Base-by-base conservation (phyloP, 92 coral and sea anemone genomes). In the Parazoanthus atlanticus region DNA sequence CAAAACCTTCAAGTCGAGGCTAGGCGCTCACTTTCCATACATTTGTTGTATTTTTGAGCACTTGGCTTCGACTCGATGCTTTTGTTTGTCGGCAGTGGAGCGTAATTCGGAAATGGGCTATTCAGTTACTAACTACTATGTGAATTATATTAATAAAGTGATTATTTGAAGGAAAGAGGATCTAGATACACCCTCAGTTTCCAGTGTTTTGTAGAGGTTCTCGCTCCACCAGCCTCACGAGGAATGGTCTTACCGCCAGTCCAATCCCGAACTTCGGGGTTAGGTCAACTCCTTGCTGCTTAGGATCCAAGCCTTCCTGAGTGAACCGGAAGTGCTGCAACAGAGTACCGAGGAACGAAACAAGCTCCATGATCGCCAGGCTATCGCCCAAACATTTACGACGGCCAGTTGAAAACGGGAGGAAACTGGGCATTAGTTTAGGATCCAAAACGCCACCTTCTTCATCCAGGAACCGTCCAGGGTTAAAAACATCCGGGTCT, bases 401-500 rank as follows among this genome's bases (percentile, higher is more conserved):
- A 84, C 78, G 78, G 87, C 87, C 87, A 70, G 41, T 47, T 49
- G 87, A 43, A 61, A 84, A 84, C 69, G 87, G 87, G 6, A 84
- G 78, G 74, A 84, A 84, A 69, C 87, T 70, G 78, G 87, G 87
- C 46, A 84, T 43, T 25, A 7, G 26, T 83, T 83, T 83, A 31
- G 40, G 61, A 15, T 38, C 77, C 2, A 5, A 8, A 70, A 43
- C 78, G 33, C 29, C 19, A 29, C 78, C 89, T 6, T 85, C 77
- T 79, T 82, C 92, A 80, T 93, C 93, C 79, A 94, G 82, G 76
- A 94, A 94, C 71, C 98, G 95, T 33, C 70, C 40, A 15, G 98
- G 98, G 15, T 91, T 64, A 70, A 94, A 94, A 11, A 93, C 91
- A 30, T 93, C 94, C 31, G 98, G 98, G 82, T 94, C 90, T 88